Percentiles rank a stretch among this genome's conserved stretches.
Evolutionary conservation across 2,888 invertebrate species (phyloP).

Genomic region (Hermodice carunculata): DNA sequence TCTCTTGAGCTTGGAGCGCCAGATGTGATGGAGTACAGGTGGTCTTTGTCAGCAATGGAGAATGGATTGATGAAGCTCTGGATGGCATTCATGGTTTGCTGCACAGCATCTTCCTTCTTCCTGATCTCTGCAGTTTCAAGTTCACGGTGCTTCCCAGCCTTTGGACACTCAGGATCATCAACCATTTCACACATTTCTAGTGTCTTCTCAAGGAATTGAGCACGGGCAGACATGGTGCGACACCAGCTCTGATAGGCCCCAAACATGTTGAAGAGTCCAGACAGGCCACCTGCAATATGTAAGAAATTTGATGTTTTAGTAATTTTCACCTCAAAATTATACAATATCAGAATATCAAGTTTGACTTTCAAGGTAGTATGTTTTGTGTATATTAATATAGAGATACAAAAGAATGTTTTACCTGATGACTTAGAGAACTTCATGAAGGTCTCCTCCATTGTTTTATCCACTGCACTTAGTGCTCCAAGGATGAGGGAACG

Average conservation of each 20-base stretch:
- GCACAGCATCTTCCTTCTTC: conserved; percentile 26
- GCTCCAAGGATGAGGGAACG: conserved; percentile 11
- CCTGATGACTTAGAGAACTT: conserved; percentile 19
- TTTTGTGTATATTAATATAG: background rate
- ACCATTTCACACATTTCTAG: conserved; percentile 11
- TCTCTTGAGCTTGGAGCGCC: conserved; percentile 19
- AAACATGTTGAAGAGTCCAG: conserved; percentile 4
- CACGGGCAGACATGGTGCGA: conserved; percentile 15
- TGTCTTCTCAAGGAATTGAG: conserved; percentile 15
- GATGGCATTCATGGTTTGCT: conserved; percentile 16
- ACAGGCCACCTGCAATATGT: conserved; percentile 5
- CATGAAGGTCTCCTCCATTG: conserved; percentile 22
- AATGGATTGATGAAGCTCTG: conserved; percentile 33
- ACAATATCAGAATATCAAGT: background rate
- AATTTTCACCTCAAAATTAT: background rate
- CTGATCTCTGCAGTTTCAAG: conserved; percentile 18
- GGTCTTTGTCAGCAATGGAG: conserved; percentile 15
- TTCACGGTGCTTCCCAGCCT: conserved; percentile 11
- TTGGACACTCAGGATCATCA: conserved; percentile 15
- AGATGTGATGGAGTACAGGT: conserved; percentile 29
- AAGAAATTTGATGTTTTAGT: background rate
- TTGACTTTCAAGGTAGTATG: background rate
- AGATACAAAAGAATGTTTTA: background rate
- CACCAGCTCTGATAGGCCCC: conserved; percentile 22
- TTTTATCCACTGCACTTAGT: conserved; percentile 12